phyloP scores from a whole-genome alignment of 2,888 invertebrate species.

The Sceliomorpha sp. region DNA sequence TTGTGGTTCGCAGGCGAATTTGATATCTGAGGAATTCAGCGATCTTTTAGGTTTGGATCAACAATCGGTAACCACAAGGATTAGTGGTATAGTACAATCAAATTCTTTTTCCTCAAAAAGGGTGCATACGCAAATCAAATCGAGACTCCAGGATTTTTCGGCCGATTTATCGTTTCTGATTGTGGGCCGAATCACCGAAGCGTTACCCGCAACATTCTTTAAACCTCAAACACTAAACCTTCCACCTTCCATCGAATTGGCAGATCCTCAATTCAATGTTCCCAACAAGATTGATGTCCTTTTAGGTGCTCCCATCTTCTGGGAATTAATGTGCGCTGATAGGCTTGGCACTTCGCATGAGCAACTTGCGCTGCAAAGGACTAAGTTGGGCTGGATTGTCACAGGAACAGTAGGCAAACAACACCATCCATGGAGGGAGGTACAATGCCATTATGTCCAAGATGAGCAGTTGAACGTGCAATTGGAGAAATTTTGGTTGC shows the following conservation, averaged over 20 bases:
- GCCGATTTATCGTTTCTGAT: slow-evolving; percentile 42
- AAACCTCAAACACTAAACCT: slow-evolving; percentile 15
- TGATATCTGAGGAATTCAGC: slow-evolving; percentile 23
- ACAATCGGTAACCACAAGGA: neutral
- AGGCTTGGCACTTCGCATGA: slow-evolving; percentile 18
- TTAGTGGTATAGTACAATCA: slow-evolving; percentile 5
- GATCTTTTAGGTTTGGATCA: slow-evolving; percentile 1
- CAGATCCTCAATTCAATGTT: slow-evolving; percentile 46
- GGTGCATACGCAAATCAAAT: slow-evolving; percentile 27
- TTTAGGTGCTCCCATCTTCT: slow-evolving; percentile 53
- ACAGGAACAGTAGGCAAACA: slow-evolving; percentile 6
- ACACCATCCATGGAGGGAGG: too few species aligned
- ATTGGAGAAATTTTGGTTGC: too few species aligned
- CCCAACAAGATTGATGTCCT: slow-evolving; percentile 51
- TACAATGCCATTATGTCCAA: neutral
- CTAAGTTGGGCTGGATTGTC: slow-evolving; percentile 48
- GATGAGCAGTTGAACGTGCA: slow-evolving; percentile 1
- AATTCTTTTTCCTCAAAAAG: neutral
- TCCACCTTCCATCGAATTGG: slow-evolving; percentile 36
- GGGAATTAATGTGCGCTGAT: slow-evolving; percentile 40
- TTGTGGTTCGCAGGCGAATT: slow-evolving; percentile 49
- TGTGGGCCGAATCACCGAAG: slow-evolving; percentile 45
- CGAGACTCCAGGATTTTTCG: slow-evolving; percentile 30
- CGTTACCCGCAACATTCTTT: slow-evolving; percentile 23
- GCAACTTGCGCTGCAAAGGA: slow-evolving; percentile 32